phyloP scores from a whole-genome alignment of 2,888 invertebrate species.

The Agrochola macilenta region DNA sequence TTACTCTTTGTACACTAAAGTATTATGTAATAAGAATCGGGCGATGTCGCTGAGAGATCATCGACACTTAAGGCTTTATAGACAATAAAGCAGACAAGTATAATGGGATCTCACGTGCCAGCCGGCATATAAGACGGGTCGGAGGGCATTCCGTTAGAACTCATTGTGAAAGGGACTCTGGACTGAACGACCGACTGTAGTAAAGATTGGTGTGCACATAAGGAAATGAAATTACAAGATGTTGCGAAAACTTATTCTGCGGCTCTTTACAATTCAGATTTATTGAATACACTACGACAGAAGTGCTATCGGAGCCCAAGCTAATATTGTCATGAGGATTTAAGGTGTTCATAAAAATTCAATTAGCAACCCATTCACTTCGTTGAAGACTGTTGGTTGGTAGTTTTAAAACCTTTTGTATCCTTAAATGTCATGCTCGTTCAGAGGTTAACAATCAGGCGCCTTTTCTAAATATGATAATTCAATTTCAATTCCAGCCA shows the following conservation, averaged over 20 bases:
- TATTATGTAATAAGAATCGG: conserved; percentile 74
- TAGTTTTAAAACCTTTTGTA: conserved; percentile 2
- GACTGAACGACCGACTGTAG: conserved; percentile 60
- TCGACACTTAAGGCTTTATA: conserved; percentile 86
- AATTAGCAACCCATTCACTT: conserved; percentile 10
- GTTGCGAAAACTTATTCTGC: conserved; percentile 38
- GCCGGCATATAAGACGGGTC: conserved; percentile 77
- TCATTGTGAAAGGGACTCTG: conserved; percentile 61
- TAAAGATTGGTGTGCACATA: conserved; percentile 60
- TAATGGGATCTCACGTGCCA: conserved; percentile 83
- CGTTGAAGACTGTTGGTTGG: not conserved
- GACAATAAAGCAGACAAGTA: conserved; percentile 84
- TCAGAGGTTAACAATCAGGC: conserved; percentile 7
- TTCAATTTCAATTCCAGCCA: conserved; percentile 39
- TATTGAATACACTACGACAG: conserved; percentile 21
- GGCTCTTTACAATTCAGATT: conserved; percentile 27
- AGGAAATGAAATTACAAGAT: conserved; percentile 56
- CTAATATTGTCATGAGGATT: conserved; percentile 17
- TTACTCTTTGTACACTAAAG: conserved; percentile 67
- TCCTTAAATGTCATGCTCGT: conserved; percentile 4
- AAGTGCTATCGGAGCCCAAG: conserved; percentile 12
- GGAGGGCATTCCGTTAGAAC: conserved; percentile 77
- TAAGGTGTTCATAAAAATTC: not conserved
- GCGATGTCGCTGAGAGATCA: conserved; percentile 74
- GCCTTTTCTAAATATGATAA: conserved; percentile 24